These are phyloP conservation scores for pig (Sus scrofa) DNA, from an alignment of 2,113 vertebrate species.

Conservation along the genomic window DNA sequence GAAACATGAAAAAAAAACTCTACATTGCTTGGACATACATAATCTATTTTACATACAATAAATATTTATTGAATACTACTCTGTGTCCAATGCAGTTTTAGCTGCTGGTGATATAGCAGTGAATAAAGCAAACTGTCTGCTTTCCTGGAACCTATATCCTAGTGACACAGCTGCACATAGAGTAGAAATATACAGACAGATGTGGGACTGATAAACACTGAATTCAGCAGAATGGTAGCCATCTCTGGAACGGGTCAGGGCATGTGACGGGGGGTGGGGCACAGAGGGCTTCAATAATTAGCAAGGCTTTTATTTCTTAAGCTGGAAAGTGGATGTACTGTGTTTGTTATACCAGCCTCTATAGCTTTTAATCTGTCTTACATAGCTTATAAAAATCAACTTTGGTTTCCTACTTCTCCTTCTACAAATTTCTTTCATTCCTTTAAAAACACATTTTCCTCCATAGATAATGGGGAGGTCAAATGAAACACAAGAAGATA, in stretches of 20 bases:
- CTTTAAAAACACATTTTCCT: not conserved
- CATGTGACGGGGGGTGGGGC: not conserved
- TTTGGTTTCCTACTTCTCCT: conserved; percentile 41
- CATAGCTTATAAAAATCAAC: not conserved
- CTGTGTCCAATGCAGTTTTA: not conserved
- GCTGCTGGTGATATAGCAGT: not conserved
- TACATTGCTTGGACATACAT: not conserved
- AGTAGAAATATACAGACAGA: not conserved
- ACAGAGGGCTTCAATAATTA: not conserved
- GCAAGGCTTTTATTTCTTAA: conserved; percentile 47
- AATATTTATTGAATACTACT: not conserved
- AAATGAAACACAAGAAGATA: conserved; percentile 28
- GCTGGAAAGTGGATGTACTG: not conserved
- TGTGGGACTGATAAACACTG: not conserved
- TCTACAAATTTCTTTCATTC: not conserved
- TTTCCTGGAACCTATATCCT: not conserved
- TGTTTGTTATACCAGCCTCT: conserved; percentile 1
- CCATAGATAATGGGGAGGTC: not conserved
- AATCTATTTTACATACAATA: not conserved
- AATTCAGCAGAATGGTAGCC: not conserved
- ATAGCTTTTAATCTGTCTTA: not conserved
- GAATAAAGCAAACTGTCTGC: not conserved
- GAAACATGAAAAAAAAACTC: not conserved
- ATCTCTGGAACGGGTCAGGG: not conserved
- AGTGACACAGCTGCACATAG: not conserved